Percentiles rank a stretch among this genome's conserved stretches.
Conservation (phyloP, 1,140 invertebrate genomes). For the Nasonia giraulti region DNA sequence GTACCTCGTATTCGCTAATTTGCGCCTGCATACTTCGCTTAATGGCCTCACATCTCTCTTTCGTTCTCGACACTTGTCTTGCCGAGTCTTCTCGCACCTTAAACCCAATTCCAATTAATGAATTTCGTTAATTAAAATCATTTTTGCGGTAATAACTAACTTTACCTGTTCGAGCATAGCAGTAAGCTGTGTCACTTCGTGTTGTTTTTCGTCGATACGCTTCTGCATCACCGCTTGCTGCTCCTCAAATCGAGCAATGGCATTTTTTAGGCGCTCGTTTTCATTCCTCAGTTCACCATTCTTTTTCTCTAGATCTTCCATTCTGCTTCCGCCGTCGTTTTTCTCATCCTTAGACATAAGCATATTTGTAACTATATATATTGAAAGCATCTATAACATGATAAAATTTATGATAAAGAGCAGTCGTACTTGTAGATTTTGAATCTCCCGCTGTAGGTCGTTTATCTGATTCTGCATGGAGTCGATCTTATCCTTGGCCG, state of each 20-base stretch:
- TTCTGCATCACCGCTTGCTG: slow-evolving; percentile 63
- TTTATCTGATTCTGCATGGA: slow-evolving; percentile 61
- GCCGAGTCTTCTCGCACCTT: slow-evolving; percentile 81
- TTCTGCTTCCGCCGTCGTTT: slow-evolving; percentile 68
- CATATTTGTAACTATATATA: not conserved
- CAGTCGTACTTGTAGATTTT: slow-evolving; percentile 55
- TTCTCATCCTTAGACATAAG: slow-evolving; percentile 59
- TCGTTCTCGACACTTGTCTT: slow-evolving; percentile 80
- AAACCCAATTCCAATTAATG: not conserved
- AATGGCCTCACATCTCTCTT: slow-evolving; percentile 80
- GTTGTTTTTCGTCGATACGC: slow-evolving; percentile 68
- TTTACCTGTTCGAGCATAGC: slow-evolving; percentile 78
- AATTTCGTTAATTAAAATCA: not conserved
- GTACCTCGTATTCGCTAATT: slow-evolving; percentile 79
- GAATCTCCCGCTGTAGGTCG: slow-evolving; percentile 62
- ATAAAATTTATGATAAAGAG: not conserved
- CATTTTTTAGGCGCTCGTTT: slow-evolving; percentile 65
- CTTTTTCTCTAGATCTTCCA: slow-evolving; percentile 74
- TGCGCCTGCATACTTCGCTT: slow-evolving; percentile 78
- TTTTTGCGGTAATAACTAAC: not conserved
- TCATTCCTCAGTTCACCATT: slow-evolving; percentile 72
- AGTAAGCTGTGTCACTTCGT: slow-evolving; percentile 77
- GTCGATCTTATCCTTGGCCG: slow-evolving; percentile 76
- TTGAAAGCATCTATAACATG: not conserved
- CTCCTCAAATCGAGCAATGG: slow-evolving; percentile 68